Base-by-base conservation (phyloP, 2,113 vertebrate species). In the Miniopterus natalensis region DNA sequence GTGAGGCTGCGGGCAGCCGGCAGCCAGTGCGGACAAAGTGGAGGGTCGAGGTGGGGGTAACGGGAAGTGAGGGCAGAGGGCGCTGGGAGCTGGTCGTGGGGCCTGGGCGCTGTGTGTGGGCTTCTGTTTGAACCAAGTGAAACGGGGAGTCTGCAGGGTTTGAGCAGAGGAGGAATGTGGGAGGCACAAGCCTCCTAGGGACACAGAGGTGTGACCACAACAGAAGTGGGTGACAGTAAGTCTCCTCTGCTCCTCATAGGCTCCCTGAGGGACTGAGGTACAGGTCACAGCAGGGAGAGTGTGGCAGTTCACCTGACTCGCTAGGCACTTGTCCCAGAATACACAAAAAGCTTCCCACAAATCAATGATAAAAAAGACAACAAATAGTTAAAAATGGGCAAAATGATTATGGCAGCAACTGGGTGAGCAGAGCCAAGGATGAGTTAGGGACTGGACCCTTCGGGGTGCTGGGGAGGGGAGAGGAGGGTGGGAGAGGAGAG, bases 31-130 rank as follows among this genome's bases (percentile, higher is more conserved):
- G 29, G 45, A 23, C 3, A 7, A 36, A 61, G 70, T 36, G 27
- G n/a, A 31, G 27, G 27, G 40, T 27, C 1, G 45, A 4, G 1
- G 8, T 31, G 59, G 14, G 21, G 14, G n/a, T 7, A 31, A 17
- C 23, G 15, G 63, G 31, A 25, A 23, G 36, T 0, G 40, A 63
- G 53, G 42, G 40, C 78, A 70, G 40, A 74, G 92, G 13, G 53
- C 25, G 11, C 0, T 8, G 0, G 36, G 6, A 23, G 18, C 79
- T 1, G 65, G 45, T 10, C 36, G 4, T 0, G 18, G 8, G 40
- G 9, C 51, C 3, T 29, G 61, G 42, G 40, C 0, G 14, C 49
- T 21, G 25, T 4, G 65, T 4, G 1, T 4, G 14, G 57, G 74
- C 51, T 55, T 42, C 27, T 3, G 42, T 12, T 65, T 23, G 53